A percentile compares a stretch with the other conserved stretches of the same genome.
Evolutionary conservation across 2,888 invertebrate species (phyloP).

Genomic region (Athalia cordata): DNA sequence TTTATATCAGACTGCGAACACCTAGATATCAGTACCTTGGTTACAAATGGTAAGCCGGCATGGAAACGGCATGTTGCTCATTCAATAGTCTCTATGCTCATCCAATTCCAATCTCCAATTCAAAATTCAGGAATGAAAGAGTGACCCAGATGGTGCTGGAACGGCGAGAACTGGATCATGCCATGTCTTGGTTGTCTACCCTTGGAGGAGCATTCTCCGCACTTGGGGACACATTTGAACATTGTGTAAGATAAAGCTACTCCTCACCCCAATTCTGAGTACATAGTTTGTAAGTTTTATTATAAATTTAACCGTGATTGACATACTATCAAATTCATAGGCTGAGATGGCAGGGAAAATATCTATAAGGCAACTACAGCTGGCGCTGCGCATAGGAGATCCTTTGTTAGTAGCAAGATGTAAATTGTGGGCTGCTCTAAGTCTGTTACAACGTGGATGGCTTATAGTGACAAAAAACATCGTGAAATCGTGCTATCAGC

Average conservation of each 20-base stretch:
- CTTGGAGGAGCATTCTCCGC: conserved; percentile 97
- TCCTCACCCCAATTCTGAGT: not conserved
- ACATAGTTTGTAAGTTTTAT: not conserved
- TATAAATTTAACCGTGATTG: conserved; percentile 38
- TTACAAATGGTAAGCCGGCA: conserved; percentile 79
- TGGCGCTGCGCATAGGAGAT: conserved; percentile 89
- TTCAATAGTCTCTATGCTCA: not conserved
- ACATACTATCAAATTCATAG: conserved; percentile 73
- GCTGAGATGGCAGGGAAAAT: conserved; percentile 93
- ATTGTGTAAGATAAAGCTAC: conserved; percentile 79
- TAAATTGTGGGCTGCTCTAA: conserved; percentile 89
- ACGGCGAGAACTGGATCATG: conserved; percentile 85
- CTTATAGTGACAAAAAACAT: conserved; percentile 80
- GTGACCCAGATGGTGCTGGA: conserved; percentile 76
- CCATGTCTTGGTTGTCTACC: conserved; percentile 96
- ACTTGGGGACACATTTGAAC: conserved; percentile 89
- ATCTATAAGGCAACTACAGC: conserved; percentile 86
- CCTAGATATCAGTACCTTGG: conserved; percentile 81
- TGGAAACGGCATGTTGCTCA: not conserved
- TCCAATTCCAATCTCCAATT: conserved; percentile 8
- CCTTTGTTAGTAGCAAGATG: conserved; percentile 88
- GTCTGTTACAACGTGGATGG: conserved; percentile 88
- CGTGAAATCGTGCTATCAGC: conserved; percentile 76
- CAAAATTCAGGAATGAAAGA: conserved; percentile 74
- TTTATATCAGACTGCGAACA: conserved; percentile 75